Evolutionary conservation across 2,888 invertebrate species (phyloP).

Genomic region (Gryllus longicercus): DNA sequence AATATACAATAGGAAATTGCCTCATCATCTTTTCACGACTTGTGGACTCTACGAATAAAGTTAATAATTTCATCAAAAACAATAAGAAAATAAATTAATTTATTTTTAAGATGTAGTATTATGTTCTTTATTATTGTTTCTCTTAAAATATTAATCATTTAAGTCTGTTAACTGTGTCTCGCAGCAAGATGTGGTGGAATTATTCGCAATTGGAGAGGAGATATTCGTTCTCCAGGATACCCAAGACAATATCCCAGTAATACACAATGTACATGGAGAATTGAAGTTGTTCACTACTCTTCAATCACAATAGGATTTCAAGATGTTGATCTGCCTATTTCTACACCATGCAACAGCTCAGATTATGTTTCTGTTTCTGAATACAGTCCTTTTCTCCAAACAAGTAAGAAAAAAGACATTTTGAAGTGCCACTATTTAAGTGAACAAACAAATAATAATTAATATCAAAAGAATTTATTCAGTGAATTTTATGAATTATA

Average conservation of each 20-base stretch:
- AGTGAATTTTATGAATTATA: too few relatives aligned
- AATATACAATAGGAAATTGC: too few relatives aligned
- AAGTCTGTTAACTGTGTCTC: slow-evolving; percentile 31
- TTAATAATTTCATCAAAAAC: too few relatives aligned
- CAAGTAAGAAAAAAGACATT: slow-evolving; percentile 24
- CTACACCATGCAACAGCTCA: neutral
- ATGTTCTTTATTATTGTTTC: too few relatives aligned
- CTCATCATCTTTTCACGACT: too few relatives aligned
- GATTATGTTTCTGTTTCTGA: slow-evolving; percentile 28
- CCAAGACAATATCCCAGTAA: slow-evolving; percentile 58
- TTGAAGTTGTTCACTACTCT: slow-evolving; percentile 51
- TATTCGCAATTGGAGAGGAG: slow-evolving; percentile 56
- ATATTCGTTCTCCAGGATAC: slow-evolving; percentile 65
- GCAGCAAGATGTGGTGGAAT: slow-evolving; percentile 72
- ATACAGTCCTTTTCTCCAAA: slow-evolving; percentile 3
- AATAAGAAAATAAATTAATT: too few relatives aligned
- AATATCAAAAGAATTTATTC: too few relatives aligned
- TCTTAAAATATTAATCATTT: too few relatives aligned
- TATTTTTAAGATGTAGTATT: too few relatives aligned
- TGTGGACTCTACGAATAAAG: too few relatives aligned
- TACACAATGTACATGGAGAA: slow-evolving; percentile 45
- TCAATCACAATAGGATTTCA: slow-evolving; percentile 49
- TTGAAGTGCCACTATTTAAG: too few relatives aligned
- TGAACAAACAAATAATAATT: too few relatives aligned
- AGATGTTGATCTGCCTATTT: slow-evolving; percentile 41